Evolutionary conservation across 2,888 invertebrate genomes (phyloP), one percentile per base, ranked within the genome.

Genomic region (Saturnia japonica): DNA sequence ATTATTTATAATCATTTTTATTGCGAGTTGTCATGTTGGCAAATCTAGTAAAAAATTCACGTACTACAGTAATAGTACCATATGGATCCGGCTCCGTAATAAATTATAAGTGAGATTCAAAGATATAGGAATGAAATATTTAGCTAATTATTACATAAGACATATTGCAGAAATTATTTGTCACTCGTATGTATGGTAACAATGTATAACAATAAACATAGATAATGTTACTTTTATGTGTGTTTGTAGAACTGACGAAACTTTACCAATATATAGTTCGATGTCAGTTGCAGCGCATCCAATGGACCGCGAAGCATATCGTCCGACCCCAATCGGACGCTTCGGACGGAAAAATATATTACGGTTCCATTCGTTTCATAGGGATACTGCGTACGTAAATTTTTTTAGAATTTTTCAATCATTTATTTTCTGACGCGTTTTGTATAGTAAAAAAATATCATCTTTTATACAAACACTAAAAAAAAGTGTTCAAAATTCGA

Each of bases 251-350:
- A 67, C 47, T 19, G 70, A 68, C 28, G 47, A 72, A 72, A 67
- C 74, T 71, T 68, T 45, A 67, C 43, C 68, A 70, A 69, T 72
- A 68, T 72, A 74, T 69, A 68, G 77, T 79, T 74, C 73, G 75
- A 78, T 86, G 88, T 87, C 89, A 88, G 78, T 75, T 82, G 86
- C 88, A 89, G 78, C 67, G 75, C 72, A 72, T 70, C 77, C 78
- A 77, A 72, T 74, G 78, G 77, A 82, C 82, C 79, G 80, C 78
- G 78, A 77, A 78, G 79, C 78, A 79, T 85, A 86, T 85, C 81
- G 79, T 72, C 68, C 79, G 81, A 77, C 82, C 82, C 76, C 81
- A 77, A 85, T 87, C 82, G 76, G 68, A 73, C 72, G 76, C 71
- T 74, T 74, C 72, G 72, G 72, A 72, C 72, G 76, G 67, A 68